A percentile compares a stretch with the other conserved stretches of the same genome.
phyloP scores from a whole-genome alignment of 2,113 vertebrate species.

The Castor canadensis region DNA sequence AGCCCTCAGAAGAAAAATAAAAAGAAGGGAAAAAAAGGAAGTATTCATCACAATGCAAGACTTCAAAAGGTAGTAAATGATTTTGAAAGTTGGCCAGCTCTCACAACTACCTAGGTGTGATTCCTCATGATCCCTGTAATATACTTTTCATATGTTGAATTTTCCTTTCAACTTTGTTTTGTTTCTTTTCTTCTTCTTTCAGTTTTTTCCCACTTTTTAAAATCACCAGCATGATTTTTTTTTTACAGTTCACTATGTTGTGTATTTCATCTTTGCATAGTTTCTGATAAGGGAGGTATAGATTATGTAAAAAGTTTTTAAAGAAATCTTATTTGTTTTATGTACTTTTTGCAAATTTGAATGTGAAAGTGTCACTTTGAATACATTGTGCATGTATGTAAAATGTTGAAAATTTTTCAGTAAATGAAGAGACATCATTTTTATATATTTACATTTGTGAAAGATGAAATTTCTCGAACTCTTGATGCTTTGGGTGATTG shows the following conservation, averaged over 20 bases:
- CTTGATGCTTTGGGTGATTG: background rate
- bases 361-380: background rate
- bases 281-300: background rate
- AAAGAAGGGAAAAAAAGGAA: no score
- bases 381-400: background rate
- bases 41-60: no score
- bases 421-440: background rate
- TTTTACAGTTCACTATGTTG: background rate
- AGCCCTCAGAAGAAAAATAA: background rate
- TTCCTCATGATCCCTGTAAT: no score
- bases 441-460: background rate
- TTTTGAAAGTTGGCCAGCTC: background rate
- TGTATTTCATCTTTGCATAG: background rate
- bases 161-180: background rate
- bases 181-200: background rate
- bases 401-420: background rate
- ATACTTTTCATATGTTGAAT: background rate
- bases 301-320: background rate
- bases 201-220: background rate
- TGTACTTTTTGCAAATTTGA: background rate
- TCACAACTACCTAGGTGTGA: no score
- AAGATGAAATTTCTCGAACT: background rate
- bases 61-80: background rate
- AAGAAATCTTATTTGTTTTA: background rate
- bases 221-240: background rate